A percentile compares a stretch with the other conserved stretches of the same genome.
Conservation (phyloP, 2,888 invertebrate genomes). For the Oegoconia quadripuncta region DNA sequence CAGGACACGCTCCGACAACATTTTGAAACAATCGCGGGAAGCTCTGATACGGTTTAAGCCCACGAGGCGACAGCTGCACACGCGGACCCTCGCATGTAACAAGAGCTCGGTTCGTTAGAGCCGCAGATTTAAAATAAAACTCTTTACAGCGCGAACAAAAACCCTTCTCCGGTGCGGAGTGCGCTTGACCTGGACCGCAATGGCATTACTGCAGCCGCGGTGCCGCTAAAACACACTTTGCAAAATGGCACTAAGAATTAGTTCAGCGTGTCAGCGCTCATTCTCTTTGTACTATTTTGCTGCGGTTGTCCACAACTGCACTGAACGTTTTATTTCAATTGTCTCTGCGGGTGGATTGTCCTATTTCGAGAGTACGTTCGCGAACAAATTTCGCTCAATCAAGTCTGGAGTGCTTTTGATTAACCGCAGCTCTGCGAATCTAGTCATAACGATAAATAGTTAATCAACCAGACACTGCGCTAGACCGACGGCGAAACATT, state of each 20-base stretch:
- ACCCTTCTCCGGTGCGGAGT: constrained; percentile 47
- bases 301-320: constrained; percentile 27
- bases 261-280: constrained; percentile 31
- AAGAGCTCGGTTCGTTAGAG: constrained; percentile 69
- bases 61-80: constrained; percentile 45
- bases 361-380: constrained; percentile 63
- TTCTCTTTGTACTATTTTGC: constrained; percentile 31
- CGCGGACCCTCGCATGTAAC: constrained; percentile 46
- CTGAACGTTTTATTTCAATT: constrained; percentile 68
- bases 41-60: not conserved
- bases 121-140: constrained; percentile 74
- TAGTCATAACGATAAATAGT: constrained; percentile 16
- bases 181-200: constrained; percentile 53
- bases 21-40: constrained; percentile 1
- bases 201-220: constrained; percentile 28
- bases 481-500: not conserved
- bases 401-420: constrained; percentile 47
- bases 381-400: constrained; percentile 56
- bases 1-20: constrained; percentile 5
- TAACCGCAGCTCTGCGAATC: constrained; percentile 25
- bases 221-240: constrained; percentile 38
- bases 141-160: constrained; percentile 58
- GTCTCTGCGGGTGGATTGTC: constrained; percentile 71
- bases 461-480: constrained; percentile 1
- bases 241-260: constrained; percentile 38